A percentile compares a stretch with the other conserved stretches of the same genome.
Conservation (phyloP, 2,797 vertebrate genomes). For the Cirrhinus mrigala region DNA sequence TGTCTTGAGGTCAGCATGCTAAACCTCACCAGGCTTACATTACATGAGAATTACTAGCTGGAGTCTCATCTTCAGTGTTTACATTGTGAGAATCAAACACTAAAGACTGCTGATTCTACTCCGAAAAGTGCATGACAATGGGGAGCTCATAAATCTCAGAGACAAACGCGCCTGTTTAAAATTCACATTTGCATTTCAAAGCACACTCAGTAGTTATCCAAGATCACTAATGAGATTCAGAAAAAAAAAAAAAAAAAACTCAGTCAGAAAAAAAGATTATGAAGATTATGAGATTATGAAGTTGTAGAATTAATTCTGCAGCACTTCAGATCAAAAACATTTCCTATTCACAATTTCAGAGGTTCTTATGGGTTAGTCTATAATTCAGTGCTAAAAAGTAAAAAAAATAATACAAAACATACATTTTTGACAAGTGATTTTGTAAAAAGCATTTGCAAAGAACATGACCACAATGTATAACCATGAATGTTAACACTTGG, state of each 20-base stretch:
- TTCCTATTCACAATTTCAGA: background rate
- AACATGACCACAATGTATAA: background rate
- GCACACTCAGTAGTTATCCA: background rate
- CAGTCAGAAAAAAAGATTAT: too few relatives aligned
- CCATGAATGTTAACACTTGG: background rate
- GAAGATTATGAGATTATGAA: background rate
- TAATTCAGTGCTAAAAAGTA: background rate
- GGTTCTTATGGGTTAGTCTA: background rate
- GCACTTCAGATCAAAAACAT: background rate
- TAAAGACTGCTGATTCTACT: background rate
- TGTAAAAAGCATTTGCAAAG: background rate
- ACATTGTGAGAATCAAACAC: constrained; percentile 6
- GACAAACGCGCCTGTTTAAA: background rate
- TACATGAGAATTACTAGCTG: background rate
- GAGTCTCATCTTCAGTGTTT: background rate
- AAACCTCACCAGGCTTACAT: background rate
- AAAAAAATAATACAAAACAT: background rate
- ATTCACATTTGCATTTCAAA: constrained; percentile 29
- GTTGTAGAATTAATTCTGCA: background rate
- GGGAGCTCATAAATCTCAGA: background rate
- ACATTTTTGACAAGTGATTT: background rate
- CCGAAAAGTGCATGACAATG: background rate
- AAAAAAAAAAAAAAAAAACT: background rate
- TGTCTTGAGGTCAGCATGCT: background rate
- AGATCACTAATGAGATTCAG: constrained; percentile 11